Base-by-base conservation (phyloP, 2,113 vertebrate species). In the Bufo gargarizans region DNA sequence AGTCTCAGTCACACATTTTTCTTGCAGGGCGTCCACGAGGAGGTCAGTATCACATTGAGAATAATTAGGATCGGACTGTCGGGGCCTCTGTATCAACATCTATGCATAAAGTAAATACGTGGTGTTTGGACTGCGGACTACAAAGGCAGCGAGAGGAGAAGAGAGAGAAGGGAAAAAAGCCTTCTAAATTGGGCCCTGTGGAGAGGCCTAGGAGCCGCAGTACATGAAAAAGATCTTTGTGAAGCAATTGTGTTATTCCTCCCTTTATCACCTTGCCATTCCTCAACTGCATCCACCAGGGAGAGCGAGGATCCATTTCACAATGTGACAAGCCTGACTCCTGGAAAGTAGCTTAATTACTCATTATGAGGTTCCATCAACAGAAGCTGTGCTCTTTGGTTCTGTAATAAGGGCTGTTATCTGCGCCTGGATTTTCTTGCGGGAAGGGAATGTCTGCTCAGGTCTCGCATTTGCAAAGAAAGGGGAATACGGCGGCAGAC, bases 351-450 rank as follows among this genome's bases (percentile, higher is more conserved):
- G 93, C 94, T 95, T 95, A 93, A 95, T 95, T 94, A 94, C 93
- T 94, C 94, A 94, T 95, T 95, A 95, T 67, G 89, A 93, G 93
- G 92, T 93, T 93, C 93, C 94, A 94, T 94, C 95, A 94, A 93
- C 94, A 93, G 89, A 90, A 92, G 93, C 93, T 93, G 93, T 88
- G 91, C 93, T 93, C 92, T 92, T 93, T 94, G 95, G 93, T 94
- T 95, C 93, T 92, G 92, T 93, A 94, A 94, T 92, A 94, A 94
- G 94, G 92, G 91, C 92, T 78, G 89, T 94, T 94, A 93, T 95
- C 92, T 94, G 92, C 89, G 92, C 92, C 90, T 90, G 93, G 95
- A 97, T 95, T 96, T 94, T 94, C 94, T 93, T 90, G 93, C 94
- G 91, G 91, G 90, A 85, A 89, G 92, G 91, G 91, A 86, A 90